A percentile compares a stretch with the other conserved stretches of the same genome.
These are phyloP conservation scores for Halcyon badia DNA, from an alignment of 2,797 vertebrate genomes.

Conservation along the genomic window DNA sequence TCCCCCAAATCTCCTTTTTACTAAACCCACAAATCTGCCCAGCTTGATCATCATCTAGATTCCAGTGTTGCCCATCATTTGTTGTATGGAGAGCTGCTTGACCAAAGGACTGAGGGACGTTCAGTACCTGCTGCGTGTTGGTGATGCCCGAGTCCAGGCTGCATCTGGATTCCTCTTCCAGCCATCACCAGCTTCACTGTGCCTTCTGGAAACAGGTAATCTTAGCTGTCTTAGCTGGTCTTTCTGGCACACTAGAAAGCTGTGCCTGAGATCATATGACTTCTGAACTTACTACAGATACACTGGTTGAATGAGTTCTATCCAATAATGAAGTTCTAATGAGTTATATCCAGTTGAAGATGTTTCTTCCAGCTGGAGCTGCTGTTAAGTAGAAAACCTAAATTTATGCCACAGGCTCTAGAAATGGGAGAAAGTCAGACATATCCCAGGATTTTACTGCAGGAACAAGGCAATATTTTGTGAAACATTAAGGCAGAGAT, in stretches of 20 bases:
- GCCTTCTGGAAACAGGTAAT: not conserved
- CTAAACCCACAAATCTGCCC: not conserved
- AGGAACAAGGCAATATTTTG: not conserved
- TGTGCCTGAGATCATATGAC: not conserved
- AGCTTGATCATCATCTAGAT: not conserved
- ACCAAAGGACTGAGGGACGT: not conserved
- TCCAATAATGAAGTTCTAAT: not conserved
- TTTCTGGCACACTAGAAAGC: not conserved
- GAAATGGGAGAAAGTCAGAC: not conserved
- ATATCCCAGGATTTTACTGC: not conserved
- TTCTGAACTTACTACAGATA: not conserved
- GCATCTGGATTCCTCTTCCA: not conserved
- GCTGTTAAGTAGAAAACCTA: not conserved
- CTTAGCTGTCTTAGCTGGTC: not conserved
- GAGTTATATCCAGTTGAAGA: not conserved
- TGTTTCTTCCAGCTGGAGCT: not conserved
- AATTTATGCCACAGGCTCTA: not conserved
- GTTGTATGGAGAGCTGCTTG: not conserved
- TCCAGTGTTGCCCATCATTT: not conserved
- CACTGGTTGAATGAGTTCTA: not conserved
- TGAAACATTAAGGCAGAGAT: not conserved
- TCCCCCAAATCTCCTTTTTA: not conserved
- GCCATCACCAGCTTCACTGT: not conserved
- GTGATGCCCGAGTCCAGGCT: accelerated
- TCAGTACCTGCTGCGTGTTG: accelerated